phyloP scores from a whole-genome alignment of 2,113 vertebrate genomes.

The Istiophorus platypterus region DNA sequence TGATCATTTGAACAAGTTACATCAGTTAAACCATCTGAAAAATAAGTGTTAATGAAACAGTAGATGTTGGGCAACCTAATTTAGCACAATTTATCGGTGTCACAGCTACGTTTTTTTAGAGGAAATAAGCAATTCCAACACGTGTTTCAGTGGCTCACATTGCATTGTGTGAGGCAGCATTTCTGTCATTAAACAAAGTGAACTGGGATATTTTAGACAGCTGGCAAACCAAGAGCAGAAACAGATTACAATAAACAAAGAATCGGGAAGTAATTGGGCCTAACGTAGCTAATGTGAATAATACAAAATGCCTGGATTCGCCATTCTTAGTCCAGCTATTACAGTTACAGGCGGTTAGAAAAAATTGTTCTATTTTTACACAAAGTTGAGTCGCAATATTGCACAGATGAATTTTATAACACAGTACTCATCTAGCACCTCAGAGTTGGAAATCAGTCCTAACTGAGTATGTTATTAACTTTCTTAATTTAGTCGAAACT shows the following conservation, averaged over 20 bases:
- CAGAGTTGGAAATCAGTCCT: neutral
- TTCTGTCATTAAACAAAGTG: neutral
- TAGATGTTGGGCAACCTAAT: neutral
- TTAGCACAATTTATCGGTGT: neutral
- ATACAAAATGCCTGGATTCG: neutral
- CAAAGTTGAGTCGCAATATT: too few species aligned
- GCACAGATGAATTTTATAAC: too few species aligned
- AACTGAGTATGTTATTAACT: neutral
- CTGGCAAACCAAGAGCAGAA: neutral
- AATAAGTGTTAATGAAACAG: conserved; percentile 13
- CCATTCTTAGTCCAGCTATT: neutral
- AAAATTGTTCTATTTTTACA: too few species aligned
- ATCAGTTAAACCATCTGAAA: conserved; percentile 9
- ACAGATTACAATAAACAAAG: neutral
- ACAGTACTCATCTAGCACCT: neutral
- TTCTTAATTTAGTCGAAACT: neutral
- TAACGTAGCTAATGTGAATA: neutral
- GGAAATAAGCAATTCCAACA: neutral
- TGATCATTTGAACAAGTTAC: conserved; percentile 11
- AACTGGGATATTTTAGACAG: neutral
- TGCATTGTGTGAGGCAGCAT: neutral
- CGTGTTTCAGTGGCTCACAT: neutral
- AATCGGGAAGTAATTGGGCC: neutral
- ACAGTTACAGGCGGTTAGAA: too few species aligned
- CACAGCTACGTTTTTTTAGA: neutral